These are phyloP conservation scores for Cyclopterus lumpus DNA, from an alignment of 2,797 vertebrate species.

Conservation along the genomic window DNA sequence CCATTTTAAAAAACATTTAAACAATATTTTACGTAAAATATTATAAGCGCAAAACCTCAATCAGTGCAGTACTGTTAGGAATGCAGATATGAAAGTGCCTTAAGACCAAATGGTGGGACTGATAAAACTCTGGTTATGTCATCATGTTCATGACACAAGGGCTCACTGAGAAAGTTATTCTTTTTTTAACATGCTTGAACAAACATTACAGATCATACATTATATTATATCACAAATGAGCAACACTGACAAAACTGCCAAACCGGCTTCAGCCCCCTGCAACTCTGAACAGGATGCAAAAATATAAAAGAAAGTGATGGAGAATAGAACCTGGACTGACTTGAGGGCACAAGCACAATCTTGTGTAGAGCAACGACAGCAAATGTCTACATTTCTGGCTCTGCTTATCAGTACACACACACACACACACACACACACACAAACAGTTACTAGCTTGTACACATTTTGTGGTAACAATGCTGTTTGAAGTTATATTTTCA, in stretches of 20 bases:
- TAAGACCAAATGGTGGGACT: not conserved
- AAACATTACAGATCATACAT: not conserved
- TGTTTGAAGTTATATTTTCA: conserved; percentile 47
- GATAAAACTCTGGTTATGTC: not conserved
- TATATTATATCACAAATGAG: not conserved
- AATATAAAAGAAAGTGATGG: not conserved
- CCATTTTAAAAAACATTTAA: not conserved
- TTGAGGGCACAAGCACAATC: not conserved
- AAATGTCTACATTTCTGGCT: not conserved
- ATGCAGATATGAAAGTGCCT: not conserved
- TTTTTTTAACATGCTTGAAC: not conserved
- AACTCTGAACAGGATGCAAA: not conserved
- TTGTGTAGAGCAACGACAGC: conserved; percentile 11
- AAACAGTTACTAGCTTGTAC: conserved; percentile 16
- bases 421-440: conserved; percentile 2
- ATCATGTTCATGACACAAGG: not conserved
- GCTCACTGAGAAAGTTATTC: not conserved
- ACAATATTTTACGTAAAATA: not conserved
- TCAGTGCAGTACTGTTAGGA: not conserved
- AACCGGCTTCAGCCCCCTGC: not conserved
- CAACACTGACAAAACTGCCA: no score
- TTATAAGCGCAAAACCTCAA: not conserved
- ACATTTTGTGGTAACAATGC: conserved; percentile 26
- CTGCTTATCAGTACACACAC: not conserved
- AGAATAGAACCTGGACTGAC: not conserved